Percentiles rank a stretch among this genome's conserved stretches.
phyloP scores from a whole-genome alignment of 2,888 invertebrate species.

The Conistra vaccinii region DNA sequence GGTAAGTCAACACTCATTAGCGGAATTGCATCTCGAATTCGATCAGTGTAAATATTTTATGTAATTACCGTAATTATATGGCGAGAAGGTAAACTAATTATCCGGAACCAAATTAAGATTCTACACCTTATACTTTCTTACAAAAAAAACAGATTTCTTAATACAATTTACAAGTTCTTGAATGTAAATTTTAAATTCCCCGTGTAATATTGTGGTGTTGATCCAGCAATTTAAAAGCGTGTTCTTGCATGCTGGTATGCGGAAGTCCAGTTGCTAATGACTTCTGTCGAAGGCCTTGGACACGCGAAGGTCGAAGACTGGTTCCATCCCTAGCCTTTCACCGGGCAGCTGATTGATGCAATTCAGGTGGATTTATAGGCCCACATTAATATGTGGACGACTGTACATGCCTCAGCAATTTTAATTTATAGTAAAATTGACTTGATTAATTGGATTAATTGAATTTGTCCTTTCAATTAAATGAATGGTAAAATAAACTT shows the following conservation, averaged over 20 bases:
- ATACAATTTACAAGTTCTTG: constrained; percentile 2
- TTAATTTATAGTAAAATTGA: background rate
- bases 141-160: background rate
- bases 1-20: constrained; percentile 43
- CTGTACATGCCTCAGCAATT: background rate
- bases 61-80: constrained; percentile 8
- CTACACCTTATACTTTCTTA: constrained; percentile 9
- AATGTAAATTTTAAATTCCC: constrained; percentile 13
- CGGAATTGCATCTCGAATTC: constrained; percentile 37
- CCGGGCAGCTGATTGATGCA: constrained; percentile 47
- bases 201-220: constrained; percentile 35
- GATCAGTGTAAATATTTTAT: constrained; percentile 20
- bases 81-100: constrained; percentile 23
- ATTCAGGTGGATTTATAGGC: constrained; percentile 11
- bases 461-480: background rate
- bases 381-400: background rate
- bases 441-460: background rate
- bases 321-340: constrained; percentile 71
- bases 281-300: constrained; percentile 37
- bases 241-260: constrained; percentile 54
- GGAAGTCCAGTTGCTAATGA: constrained; percentile 62
- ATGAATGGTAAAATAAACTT: too few species aligned
- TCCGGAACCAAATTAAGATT: constrained; percentile 31
- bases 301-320: constrained; percentile 61
- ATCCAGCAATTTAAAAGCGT: constrained; percentile 41